Conservation (phyloP, 2,113 vertebrate species). For the Oreocharis arfaki region DNA sequence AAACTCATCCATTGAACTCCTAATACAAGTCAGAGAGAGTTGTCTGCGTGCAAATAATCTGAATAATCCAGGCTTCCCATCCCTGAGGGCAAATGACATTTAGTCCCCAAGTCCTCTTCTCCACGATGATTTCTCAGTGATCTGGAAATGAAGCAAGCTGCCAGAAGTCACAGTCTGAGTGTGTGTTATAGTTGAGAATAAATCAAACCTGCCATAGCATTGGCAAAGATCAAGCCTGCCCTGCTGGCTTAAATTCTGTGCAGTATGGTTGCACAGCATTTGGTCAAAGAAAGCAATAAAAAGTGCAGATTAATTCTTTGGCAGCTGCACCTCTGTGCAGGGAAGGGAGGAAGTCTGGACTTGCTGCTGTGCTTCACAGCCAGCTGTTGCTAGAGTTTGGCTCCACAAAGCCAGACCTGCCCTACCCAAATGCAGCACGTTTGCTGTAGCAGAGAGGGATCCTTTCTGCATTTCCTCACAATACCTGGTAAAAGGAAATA, state of each 20-base stretch:
- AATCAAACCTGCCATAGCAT: conserved; percentile 35
- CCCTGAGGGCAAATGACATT: background rate
- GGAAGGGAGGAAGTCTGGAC: background rate
- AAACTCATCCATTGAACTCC: background rate
- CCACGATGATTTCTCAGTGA: background rate
- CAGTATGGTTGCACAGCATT: conserved; percentile 24
- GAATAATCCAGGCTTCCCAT: background rate
- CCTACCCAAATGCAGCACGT: background rate
- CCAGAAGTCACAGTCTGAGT: background rate
- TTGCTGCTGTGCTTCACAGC: background rate
- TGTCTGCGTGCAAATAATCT: background rate
- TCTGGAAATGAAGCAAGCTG: conserved; percentile 17
- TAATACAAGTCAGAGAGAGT: background rate
- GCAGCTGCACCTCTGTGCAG: background rate
- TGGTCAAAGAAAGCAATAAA: background rate
- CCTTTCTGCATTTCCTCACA: background rate
- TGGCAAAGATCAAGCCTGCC: conserved; percentile 1
- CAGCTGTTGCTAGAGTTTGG: background rate
- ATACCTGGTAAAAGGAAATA: background rate
- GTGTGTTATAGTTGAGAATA: conserved; percentile 12
- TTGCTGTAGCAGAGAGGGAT: background rate
- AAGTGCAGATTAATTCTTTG: background rate
- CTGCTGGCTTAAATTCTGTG: conserved; percentile 19
- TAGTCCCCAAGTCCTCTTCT: background rate
- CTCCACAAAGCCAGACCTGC: background rate